Evolutionary conservation across 2,797 vertebrate genomes (phyloP).

Genomic region (Siniperca undulata): DNA sequence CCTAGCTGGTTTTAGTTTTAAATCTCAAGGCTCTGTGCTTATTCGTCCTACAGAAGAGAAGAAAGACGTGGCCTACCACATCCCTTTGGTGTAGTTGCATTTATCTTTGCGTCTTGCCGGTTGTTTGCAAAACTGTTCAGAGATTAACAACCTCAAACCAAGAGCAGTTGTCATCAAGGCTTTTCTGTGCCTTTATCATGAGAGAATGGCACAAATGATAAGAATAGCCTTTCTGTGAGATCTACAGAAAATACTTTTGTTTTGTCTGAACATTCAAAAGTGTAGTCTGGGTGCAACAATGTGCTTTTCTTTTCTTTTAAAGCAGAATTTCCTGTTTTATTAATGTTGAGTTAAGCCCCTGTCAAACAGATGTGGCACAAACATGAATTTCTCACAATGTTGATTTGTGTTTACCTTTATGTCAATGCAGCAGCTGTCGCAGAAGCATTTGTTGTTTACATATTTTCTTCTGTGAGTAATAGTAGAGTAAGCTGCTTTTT

Average conservation of each 20-base stretch:
- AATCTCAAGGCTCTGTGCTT: neutral
- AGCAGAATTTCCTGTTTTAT: constrained; percentile 13
- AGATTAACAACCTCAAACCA: neutral
- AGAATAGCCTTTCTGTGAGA: neutral
- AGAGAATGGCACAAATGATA: neutral
- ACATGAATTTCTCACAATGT: constrained; percentile 7
- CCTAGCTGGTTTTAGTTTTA: neutral
- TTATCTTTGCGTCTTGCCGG: neutral
- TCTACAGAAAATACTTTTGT: neutral
- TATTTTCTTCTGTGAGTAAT: neutral
- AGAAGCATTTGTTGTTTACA: constrained; percentile 1
- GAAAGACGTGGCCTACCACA: constrained; percentile 22
- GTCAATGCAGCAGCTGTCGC: neutral
- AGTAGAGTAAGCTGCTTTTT: neutral
- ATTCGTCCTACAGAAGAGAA: neutral
- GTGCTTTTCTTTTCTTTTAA: neutral
- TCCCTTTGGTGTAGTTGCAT: constrained; percentile 40
- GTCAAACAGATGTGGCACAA: constrained; percentile 22
- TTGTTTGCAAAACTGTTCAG: constrained; percentile 16
- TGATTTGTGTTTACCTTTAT: constrained; percentile 14
- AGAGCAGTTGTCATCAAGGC: neutral
- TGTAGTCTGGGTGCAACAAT: neutral
- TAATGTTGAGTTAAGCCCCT: neutral
- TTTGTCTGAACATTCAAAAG: neutral
- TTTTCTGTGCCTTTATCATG: neutral